Base-by-base conservation (phyloP, 2,888 invertebrate genomes). In the Xylophagus ater region DNA sequence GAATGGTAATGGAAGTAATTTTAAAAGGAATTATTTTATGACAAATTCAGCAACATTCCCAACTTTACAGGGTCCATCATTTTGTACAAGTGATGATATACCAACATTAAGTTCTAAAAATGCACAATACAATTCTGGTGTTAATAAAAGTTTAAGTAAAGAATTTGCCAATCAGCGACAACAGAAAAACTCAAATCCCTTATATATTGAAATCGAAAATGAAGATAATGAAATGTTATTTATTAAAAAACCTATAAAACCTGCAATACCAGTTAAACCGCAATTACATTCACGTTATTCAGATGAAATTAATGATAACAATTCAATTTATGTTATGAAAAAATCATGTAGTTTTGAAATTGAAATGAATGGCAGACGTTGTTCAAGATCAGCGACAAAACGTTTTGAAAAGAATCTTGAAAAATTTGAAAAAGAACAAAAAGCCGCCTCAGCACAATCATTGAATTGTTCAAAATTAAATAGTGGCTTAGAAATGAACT, bases 351-450 rank as follows among this genome's bases (percentile, higher is more conserved):
- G 56, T 25, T 58, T 59, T 43, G 58, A 57, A 24, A 50, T 60
- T 10, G 55, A 53, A 32, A 55, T 57, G 41, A 50, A 54, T 21
- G 26, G 14, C 9, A 20, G 40, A 20, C 15, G 33, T 18, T 33
- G 37, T 19, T 37, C 39, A 9, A 30, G 37, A 34, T 35, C 26
- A 15, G 13, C 26, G 9, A 31, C 65, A 60, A 40, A 40, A 64
- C 13, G 65, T 59, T 59, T 63, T 58, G 55, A 72, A 60, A 53
- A 72, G 49, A 76, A 76, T 57, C 54, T 76, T 20, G 73, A 73
- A 37, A 75, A 76, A 51, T 76, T 76, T 42, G 73, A 74, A 51
- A 70, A 69, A 65, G 63, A 73, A 66, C 70, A 71, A 14, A 70
- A 71, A 47, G 36, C 50, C 23, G 67, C 51, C 66, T 64, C 43